Evolutionary conservation across 2,113 vertebrate species (phyloP), one percentile per base, ranked within the genome.

Genomic region (Ctenodactylus gundi): DNA sequence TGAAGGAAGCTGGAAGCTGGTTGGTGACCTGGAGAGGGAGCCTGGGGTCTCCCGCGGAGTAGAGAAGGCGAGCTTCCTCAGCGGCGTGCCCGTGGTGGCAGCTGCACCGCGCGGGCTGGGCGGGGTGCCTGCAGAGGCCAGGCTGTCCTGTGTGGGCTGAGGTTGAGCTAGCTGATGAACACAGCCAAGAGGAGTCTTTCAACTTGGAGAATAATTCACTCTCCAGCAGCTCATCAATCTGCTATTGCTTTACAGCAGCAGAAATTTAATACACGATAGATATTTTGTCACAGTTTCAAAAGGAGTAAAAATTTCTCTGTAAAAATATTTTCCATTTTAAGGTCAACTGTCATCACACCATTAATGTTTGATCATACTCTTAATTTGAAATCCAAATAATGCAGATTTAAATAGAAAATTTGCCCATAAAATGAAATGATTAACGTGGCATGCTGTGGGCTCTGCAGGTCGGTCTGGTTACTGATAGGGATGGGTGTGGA

Each of bases 241-340:
- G 76, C 65, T 93, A 53, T 92, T 83, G 85, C 88, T 83, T 88
- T 90, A 73, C 78, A 90, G 85, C 55, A 83, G 53, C 67, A 95
- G 86, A 96, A 77, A 58, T 77, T 76, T 95, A 95, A 90, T 96
- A 94, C 57, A 58, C 83, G 90, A 94, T 94, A 94, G 88, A 94
- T 95, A 95, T 85, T 44, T 76, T 81, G 92, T 86, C 67, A 53
- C 39, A 64, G 31, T n/a, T 58, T 92, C 67, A 58, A 78, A 93
- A 80, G 64, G 44, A 88, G 83, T 73, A 49, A 86, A 83, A 62
- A 58, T 70, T 91, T 91, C 77, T 95, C 85, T 86, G 73, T 91
- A 86, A 80, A 85, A 88, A n/a, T 88, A 65, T 60, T 94, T 88
- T 27, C 20, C 29, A 76, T 86, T 77, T 94, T 85, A 85, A 94